Evolutionary conservation across 2,113 vertebrate genomes (phyloP).

Genomic region (Petromus typicus): DNA sequence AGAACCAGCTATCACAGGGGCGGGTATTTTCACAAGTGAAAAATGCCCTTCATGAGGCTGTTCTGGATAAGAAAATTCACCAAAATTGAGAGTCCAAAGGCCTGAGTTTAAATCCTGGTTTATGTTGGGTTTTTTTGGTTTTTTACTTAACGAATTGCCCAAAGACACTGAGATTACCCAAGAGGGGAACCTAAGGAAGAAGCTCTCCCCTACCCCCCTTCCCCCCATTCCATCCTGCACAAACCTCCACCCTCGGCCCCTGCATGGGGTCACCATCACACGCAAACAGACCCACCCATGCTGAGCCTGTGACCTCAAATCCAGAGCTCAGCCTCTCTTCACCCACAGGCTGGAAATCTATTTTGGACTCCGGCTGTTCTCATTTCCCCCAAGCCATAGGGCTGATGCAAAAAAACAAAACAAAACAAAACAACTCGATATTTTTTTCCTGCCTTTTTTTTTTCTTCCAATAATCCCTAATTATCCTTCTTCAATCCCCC

Average conservation of each 20-base stretch:
- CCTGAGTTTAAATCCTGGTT: background rate
- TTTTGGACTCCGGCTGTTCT: constrained; percentile 68
- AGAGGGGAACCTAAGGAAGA: background rate
- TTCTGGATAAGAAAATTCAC: background rate
- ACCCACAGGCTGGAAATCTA: background rate
- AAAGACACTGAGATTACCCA: background rate
- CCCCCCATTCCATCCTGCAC: background rate
- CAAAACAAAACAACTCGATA: background rate
- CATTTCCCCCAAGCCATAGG: constrained; percentile 61
- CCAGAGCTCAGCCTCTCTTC: background rate
- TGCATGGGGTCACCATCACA: background rate
- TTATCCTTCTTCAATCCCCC: constrained; percentile 77
- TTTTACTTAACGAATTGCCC: background rate
- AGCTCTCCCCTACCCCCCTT: background rate
- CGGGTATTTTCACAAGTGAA: background rate
- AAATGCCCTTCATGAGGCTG: background rate
- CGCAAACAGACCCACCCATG: background rate
- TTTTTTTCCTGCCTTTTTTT: constrained; percentile 38
- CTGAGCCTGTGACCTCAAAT: background rate
- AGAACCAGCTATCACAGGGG: background rate
- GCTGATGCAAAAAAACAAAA: constrained; percentile 59
- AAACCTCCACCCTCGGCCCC: background rate
- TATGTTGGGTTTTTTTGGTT: too few relatives aligned
- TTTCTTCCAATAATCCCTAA: constrained; percentile 75
- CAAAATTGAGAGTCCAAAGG: background rate